Conservation (phyloP, 2,797 vertebrate species). For the Danio aesculapii region DNA sequence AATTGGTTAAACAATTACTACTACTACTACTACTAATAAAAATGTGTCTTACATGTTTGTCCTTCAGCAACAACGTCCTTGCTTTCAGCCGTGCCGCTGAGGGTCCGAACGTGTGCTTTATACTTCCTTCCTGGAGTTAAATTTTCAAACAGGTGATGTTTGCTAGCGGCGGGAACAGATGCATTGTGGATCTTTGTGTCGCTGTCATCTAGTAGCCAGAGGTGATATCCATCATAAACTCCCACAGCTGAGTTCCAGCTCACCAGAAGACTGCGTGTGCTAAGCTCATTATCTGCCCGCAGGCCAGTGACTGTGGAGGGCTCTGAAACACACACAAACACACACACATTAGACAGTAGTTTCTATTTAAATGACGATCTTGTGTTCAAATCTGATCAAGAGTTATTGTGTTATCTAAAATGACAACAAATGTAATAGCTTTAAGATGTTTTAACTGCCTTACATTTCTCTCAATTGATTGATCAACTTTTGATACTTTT, state of each 20-base stretch:
- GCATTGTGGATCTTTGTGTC: conserved; percentile 78
- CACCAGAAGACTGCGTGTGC: conserved; percentile 85
- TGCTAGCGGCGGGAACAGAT: conserved; percentile 72
- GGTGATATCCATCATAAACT: conserved; percentile 81
- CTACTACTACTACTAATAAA: too few relatives aligned
- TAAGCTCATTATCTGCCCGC: conserved; percentile 85
- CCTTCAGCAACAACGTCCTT: conserved; percentile 79
- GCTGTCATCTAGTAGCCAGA: conserved; percentile 84
- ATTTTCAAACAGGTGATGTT: conserved; percentile 83
- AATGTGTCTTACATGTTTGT: conserved; percentile 84
- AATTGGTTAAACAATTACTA: too few relatives aligned
- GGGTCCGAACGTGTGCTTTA: conserved; percentile 82
- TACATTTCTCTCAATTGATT: too few relatives aligned
- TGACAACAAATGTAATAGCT: too few relatives aligned
- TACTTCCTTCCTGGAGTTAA: conserved; percentile 89
- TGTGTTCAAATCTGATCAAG: neutral
- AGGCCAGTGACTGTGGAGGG: conserved; percentile 86
- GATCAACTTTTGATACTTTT: too few relatives aligned
- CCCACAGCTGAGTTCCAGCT: conserved; percentile 88
- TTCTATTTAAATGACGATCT: neutral
- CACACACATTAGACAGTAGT: neutral
- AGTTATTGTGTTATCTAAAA: too few relatives aligned
- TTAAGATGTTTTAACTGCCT: too few relatives aligned
- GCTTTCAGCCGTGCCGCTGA: conserved; percentile 85
- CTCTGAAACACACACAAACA: conserved; percentile 73